phyloP scores from a whole-genome alignment of 2,888 invertebrate species.

The Acronicta leporina region DNA sequence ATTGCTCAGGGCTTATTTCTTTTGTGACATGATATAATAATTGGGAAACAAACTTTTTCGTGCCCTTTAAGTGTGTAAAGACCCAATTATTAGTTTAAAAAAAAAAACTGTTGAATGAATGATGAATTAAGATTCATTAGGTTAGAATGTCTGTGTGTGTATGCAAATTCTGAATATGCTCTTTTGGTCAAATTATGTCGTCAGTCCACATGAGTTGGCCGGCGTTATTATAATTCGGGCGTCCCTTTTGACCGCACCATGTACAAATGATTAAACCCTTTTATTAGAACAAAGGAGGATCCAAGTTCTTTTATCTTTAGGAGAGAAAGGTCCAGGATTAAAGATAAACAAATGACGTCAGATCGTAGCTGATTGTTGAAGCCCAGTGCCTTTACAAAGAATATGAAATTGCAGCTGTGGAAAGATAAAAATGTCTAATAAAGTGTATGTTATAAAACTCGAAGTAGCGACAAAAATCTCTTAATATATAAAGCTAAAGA shows the following conservation, averaged over 20 bases:
- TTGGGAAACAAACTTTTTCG: conserved; percentile 19
- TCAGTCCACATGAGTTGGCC: conserved; percentile 17
- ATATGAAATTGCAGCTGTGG: conserved; percentile 22
- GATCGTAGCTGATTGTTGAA: conserved; percentile 42
- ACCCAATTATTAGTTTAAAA: no score
- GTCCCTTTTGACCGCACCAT: conserved; percentile 39
- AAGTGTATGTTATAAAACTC: conserved; percentile 16
- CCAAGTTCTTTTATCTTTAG: conserved; percentile 49
- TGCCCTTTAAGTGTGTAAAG: no score
- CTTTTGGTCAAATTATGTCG: conserved; percentile 24
- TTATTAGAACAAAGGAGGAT: conserved; percentile 50
- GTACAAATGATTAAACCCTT: conserved; percentile 54
- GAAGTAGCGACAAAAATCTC: conserved; percentile 1
- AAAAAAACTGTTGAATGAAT: neutral
- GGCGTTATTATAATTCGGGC: conserved; percentile 42
- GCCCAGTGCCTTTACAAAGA: conserved; percentile 22
- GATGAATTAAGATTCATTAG: neutral
- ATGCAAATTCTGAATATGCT: conserved; percentile 1
- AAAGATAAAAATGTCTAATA: conserved; percentile 7
- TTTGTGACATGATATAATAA: conserved; percentile 22
- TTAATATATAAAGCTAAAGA: no score
- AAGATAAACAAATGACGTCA: conserved; percentile 54
- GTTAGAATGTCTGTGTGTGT: neutral
- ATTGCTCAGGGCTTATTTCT: conserved; percentile 32
- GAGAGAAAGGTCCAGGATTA: conserved; percentile 43